phyloP scores from a whole-genome alignment of 1,140 invertebrate species.

The Cyphomyrmex costatus region DNA sequence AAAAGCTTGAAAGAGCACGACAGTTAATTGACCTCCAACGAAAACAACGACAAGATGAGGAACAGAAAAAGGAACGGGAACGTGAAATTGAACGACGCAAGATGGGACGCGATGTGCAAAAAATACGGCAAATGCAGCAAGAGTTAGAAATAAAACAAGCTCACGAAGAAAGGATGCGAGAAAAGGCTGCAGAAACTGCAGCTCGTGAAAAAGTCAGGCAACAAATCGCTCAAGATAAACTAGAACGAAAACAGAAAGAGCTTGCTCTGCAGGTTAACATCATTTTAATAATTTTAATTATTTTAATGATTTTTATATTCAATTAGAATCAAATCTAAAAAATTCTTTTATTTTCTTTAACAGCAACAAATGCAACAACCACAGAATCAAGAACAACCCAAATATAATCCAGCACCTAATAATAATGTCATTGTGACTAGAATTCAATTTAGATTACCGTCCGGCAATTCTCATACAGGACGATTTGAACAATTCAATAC shows the following conservation, averaged over 20 bases:
- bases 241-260: conserved; percentile 87
- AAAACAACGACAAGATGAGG: conserved; percentile 89
- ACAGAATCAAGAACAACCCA: conserved; percentile 62
- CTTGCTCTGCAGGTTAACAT: conserved; percentile 73
- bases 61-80: conserved; percentile 88
- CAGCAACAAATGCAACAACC: conserved; percentile 71
- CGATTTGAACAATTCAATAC: conserved; percentile 89
- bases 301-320: neutral
- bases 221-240: conserved; percentile 92
- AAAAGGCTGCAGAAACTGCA: conserved; percentile 90
- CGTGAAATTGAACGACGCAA: conserved; percentile 91
- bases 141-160: conserved; percentile 92
- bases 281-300: neutral
- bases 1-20: conserved; percentile 85
- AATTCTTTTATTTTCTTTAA: conserved; percentile 35
- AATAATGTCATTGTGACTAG: conserved; percentile 86
- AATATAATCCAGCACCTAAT: conserved; percentile 71
- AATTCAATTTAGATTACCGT: conserved; percentile 94
- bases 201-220: conserved; percentile 90
- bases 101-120: conserved; percentile 90
- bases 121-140: conserved; percentile 90
- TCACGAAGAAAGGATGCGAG: conserved; percentile 90
- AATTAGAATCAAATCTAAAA: conserved; percentile 28
- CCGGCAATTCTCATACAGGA: conserved; percentile 90
- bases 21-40: conserved; percentile 88